Percentiles rank a stretch among this genome's conserved stretches.
Evolutionary conservation across 2,888 invertebrate species (phyloP).

Genomic region (Hololepta plana): DNA sequence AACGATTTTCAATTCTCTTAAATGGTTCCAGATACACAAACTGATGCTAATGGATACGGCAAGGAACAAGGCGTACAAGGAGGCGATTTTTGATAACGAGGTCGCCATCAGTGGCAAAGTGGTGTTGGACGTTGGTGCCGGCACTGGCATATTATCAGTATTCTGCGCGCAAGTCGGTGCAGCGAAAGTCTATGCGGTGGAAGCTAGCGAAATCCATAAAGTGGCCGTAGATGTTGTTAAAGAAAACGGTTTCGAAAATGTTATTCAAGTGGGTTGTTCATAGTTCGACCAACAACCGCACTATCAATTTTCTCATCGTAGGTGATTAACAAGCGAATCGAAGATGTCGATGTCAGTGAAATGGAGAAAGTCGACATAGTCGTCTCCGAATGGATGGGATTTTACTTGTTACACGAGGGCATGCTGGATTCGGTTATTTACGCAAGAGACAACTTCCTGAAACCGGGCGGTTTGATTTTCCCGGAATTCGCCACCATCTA

Average conservation of each 20-base stretch:
- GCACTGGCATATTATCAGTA: conserved; percentile 75
- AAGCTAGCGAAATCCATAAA: conserved; percentile 54
- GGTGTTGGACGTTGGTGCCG: conserved; percentile 75
- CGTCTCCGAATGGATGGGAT: conserved; percentile 97
- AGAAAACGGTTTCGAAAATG: conserved; percentile 48
- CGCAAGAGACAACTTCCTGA: conserved; percentile 67
- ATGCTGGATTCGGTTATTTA: conserved; percentile 82
- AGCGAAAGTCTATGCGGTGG: conserved; percentile 65
- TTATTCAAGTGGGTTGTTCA: conserved; percentile 43
- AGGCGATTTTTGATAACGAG: conserved; percentile 54
- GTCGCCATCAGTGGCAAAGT: conserved; percentile 54
- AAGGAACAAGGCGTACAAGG: conserved; percentile 60
- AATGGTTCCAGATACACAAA: conserved; percentile 57
- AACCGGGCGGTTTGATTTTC: conserved; percentile 52
- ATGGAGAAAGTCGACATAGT: conserved; percentile 67
- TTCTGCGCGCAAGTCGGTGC: conserved; percentile 88
- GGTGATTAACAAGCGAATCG: conserved; percentile 59
- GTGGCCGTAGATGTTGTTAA: conserved; percentile 45
- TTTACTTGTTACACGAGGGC: conserved; percentile 85
- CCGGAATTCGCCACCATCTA: conserved; percentile 55
- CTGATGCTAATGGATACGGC: conserved; percentile 62
- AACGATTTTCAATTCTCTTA: conserved; percentile 1
- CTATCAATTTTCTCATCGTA: conserved; percentile 15
- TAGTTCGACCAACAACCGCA: too few species aligned
- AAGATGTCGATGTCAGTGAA: conserved; percentile 50